Evolutionary conservation across 2,888 invertebrate species (phyloP), one percentile per base, ranked within the genome.

Genomic region (Drosophila melanocephala): DNA sequence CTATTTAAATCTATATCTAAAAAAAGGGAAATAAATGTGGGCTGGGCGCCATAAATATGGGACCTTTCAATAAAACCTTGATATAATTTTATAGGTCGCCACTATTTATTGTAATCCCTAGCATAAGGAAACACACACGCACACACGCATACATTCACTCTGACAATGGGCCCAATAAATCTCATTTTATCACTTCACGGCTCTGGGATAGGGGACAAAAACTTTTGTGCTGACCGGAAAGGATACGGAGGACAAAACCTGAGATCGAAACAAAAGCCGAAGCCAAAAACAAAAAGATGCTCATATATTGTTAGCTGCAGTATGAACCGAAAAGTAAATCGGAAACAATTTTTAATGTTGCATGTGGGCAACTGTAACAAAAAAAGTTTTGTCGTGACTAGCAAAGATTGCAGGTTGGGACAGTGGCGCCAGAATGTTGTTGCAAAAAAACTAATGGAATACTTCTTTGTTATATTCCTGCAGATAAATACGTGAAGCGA

Each of bases 401-500:
- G 30, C 16, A 47, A 47, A 57, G 22, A 14, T 22, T 47, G 55
- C 39, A 59, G 28, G 61, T 16, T n/a, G 26, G 35, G 7, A 19
- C 60, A 37, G 28, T 39, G 68, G 51, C 30, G 5, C 26, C 14
- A 33, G 71, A 72, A 59, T 57, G 35, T 56, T 67, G 55, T n/a
- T 75, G 47, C 33, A 55, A 42, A 35, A 42, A 35, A 9, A 35
- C 58, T 75, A 84, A 75, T 74, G 60, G 68, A 77, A 81, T 64
- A 67, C 44, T 62, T 63, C 3, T n/a, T 58, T 22, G 7, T 16
- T 14, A 19, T 28, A 14, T 59, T 33, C 19, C 16, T 33, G 30
- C 87, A 93, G 93, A 93, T 81, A 94, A 93, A 91, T 93, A 92
- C 70, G 93, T 92, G 39, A 93, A 94, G 77, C 86, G 93, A 44